phyloP scores from a whole-genome alignment of 1,140 invertebrate genomes.

The Panagrolaimus sp. region DNA sequence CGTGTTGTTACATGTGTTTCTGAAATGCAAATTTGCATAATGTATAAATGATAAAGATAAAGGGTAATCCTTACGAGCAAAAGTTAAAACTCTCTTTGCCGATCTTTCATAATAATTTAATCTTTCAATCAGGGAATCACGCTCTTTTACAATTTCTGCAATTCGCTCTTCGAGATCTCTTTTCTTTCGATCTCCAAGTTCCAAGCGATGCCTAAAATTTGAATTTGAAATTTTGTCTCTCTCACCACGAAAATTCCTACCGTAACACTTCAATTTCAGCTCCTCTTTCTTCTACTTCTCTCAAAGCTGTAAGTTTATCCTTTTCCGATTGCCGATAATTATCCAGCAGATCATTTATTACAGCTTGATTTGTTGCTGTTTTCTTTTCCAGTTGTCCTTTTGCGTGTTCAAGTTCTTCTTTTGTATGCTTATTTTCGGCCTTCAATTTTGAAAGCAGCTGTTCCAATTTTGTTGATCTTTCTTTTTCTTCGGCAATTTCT shows the following conservation, averaged over 20 bases:
- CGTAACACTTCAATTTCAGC: conserved; percentile 1
- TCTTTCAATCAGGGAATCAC: not conserved
- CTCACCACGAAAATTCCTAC: not conserved
- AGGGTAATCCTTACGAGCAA: conserved; percentile 7
- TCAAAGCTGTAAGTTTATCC: not conserved
- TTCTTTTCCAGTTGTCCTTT: conserved; percentile 4
- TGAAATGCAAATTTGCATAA: not conserved
- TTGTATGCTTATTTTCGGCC: not conserved
- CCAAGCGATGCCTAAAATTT: conserved; percentile 2
- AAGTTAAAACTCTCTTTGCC: not conserved
- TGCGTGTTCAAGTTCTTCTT: not conserved
- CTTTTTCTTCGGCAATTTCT: not conserved
- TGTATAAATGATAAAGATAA: no score
- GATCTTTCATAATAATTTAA: not conserved
- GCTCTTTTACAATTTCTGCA: not conserved
- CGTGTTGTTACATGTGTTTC: conserved; percentile 6
- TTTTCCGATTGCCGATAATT: conserved; percentile 10
- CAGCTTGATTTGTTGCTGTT: conserved; percentile 13
- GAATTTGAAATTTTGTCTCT: not conserved
- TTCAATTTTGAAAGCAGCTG: not conserved
- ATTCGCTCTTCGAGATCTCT: not conserved
- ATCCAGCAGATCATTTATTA: conserved; percentile 10
- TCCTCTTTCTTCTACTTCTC: conserved; percentile 3
- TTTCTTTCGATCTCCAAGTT: not conserved
- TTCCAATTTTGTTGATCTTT: conserved; percentile 8